Conservation (phyloP, 2,113 vertebrate genomes). For the Petrocephalus zakoni region DNA sequence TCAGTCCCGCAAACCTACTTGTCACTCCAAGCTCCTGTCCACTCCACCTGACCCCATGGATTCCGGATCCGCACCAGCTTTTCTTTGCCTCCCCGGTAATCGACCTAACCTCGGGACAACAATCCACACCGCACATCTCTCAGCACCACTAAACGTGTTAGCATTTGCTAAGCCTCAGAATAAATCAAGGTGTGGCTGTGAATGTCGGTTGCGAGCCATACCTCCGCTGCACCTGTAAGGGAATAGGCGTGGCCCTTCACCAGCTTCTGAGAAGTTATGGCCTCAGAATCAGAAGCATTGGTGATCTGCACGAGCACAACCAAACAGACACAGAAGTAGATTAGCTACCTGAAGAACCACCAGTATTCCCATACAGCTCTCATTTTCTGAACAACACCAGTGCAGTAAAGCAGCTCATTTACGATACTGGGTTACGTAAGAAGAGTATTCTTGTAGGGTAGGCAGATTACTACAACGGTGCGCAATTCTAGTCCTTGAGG, state of each 20-base stretch:
- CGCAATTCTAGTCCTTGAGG: not conserved
- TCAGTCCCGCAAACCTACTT: conserved; percentile 61
- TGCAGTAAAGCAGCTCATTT: not conserved
- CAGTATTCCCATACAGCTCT: not conserved
- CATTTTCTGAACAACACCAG: not conserved
- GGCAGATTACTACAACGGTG: not conserved
- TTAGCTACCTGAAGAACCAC: not conserved
- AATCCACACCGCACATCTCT: not conserved
- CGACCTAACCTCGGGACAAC: conserved; percentile 62
- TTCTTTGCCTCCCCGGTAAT: conserved; percentile 69
- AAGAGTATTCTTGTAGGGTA: not conserved
- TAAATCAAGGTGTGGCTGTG: not conserved
- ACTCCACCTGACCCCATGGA: conserved; percentile 95
- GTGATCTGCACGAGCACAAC: conserved; percentile 69
- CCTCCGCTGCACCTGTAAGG: conserved; percentile 80
- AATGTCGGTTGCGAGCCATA: conserved; percentile 35
- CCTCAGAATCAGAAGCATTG: conserved; percentile 79
- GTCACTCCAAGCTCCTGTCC: conserved; percentile 92
- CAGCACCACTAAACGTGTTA: not conserved
- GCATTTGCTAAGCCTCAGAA: not conserved
- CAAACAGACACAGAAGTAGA: not conserved
- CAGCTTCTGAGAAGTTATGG: conserved; percentile 84
- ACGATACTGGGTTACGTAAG: not conserved
- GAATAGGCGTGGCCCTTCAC: conserved; percentile 95
- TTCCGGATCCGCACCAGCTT: conserved; percentile 85